These are phyloP conservation scores for Herpetotheres cachinnans DNA, from an alignment of 2,113 vertebrate genomes.

Conservation along the genomic window DNA sequence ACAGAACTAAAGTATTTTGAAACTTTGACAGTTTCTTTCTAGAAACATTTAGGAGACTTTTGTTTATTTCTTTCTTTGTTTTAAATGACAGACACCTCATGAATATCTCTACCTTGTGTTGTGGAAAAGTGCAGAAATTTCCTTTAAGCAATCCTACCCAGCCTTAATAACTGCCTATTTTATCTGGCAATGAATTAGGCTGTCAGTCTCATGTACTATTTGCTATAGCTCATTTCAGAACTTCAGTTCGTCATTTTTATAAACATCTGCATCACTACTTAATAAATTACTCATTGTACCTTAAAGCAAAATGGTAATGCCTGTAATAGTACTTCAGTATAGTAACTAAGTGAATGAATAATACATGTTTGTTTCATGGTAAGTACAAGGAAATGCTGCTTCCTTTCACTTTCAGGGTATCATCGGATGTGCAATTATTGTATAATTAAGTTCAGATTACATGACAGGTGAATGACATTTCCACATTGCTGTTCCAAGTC, in stretches of 20 bases:
- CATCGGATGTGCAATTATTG: slow-evolving; percentile 20
- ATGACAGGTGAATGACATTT: slow-evolving; percentile 14
- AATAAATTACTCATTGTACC: slow-evolving; percentile 27
- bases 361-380: slow-evolving; percentile 1
- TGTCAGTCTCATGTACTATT: not conserved
- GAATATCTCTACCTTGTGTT: not conserved
- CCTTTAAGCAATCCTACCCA: not conserved
- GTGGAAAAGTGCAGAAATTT: not conserved
- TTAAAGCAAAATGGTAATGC: slow-evolving; percentile 42
- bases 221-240: not conserved
- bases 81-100: not conserved
- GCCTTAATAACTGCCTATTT: not conserved
- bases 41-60: not conserved
- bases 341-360: slow-evolving; percentile 22
- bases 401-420: not conserved
- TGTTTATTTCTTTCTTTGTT: not conserved
- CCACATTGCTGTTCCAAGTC: not conserved
- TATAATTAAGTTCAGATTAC: slow-evolving; percentile 26
- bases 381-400: slow-evolving; percentile 20
- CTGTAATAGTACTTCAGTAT: not conserved
- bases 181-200: not conserved
- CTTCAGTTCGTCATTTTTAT: not conserved
- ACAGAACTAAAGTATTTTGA: not conserved
- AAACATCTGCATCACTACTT: not conserved
- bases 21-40: not conserved